Conservation (phyloP, 2,797 vertebrate species). For the Cyclura pinguis region DNA sequence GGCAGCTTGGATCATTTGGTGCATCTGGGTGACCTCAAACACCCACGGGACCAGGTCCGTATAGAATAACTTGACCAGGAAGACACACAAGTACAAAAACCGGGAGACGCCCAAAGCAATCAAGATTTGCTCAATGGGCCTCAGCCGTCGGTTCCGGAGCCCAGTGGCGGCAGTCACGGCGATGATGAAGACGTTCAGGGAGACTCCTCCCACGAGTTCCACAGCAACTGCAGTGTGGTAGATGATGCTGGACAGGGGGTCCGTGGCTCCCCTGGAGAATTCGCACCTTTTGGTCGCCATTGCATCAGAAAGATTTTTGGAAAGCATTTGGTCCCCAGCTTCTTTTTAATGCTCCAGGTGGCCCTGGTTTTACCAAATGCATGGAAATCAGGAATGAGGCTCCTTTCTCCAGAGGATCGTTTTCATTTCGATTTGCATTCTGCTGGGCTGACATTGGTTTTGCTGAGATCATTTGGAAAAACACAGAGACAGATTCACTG, state of each 20-base stretch:
- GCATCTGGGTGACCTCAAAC: fast-evolving
- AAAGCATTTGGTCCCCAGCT: neutral
- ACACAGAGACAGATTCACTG: no score
- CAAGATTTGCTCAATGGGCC: slow-evolving; percentile 45
- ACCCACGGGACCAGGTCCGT: neutral
- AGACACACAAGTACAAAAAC: slow-evolving; percentile 31
- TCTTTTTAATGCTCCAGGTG: no score
- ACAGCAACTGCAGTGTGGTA: neutral
- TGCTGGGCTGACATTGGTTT: neutral
- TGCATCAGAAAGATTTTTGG: neutral
- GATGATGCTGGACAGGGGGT: neutral
- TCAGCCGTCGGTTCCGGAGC: slow-evolving; percentile 41
- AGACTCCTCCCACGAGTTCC: slow-evolving; percentile 13
- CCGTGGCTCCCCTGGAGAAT: neutral
- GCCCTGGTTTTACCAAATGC: neutral
- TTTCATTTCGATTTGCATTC: slow-evolving; percentile 25
- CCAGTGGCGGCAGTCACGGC: slow-evolving; percentile 34
- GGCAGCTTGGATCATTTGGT: neutral
- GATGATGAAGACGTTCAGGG: slow-evolving; percentile 46
- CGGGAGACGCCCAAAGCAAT: slow-evolving; percentile 53
- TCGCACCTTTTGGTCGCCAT: neutral
- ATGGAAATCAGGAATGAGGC: neutral
- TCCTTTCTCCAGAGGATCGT: neutral
- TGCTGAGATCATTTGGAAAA: neutral
- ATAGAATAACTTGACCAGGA: slow-evolving; percentile 3